Conservation (phyloP, 2,888 invertebrate genomes). For the Drosophila prostipennis region DNA sequence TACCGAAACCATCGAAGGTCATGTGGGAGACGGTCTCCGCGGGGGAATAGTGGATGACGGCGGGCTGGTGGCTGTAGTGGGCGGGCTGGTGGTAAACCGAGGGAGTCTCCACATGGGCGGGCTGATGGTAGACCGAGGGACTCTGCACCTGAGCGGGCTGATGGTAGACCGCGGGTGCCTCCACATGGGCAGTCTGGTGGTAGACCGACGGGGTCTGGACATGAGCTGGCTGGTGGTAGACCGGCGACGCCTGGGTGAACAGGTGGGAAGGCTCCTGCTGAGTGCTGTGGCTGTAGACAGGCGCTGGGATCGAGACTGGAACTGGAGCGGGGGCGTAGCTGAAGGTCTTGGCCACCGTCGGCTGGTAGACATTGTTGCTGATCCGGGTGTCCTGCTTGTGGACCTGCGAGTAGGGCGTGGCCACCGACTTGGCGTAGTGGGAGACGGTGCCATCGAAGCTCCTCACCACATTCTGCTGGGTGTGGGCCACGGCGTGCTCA, state of each 20-base stretch:
- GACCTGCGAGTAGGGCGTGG: slow-evolving; percentile 86
- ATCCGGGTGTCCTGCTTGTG: slow-evolving; percentile 86
- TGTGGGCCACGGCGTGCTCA: slow-evolving; percentile 82
- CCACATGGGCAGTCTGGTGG: slow-evolving; percentile 45
- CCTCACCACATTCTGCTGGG: slow-evolving; percentile 86
- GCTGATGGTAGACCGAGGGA: slow-evolving; percentile 32
- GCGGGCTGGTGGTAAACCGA: slow-evolving; percentile 38
- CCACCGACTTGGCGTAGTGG: slow-evolving; percentile 86
- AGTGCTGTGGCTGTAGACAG: slow-evolving; percentile 51
- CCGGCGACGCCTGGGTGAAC: slow-evolving; percentile 72
- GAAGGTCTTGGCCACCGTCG: slow-evolving; percentile 82
- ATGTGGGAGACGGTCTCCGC: slow-evolving; percentile 88
- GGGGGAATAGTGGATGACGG: slow-evolving; percentile 84
- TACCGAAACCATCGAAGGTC: slow-evolving; percentile 87
- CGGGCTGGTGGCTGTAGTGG: slow-evolving; percentile 67
- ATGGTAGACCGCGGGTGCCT: slow-evolving; percentile 47
- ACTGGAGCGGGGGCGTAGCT: slow-evolving; percentile 81
- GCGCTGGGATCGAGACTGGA: slow-evolving; percentile 59
- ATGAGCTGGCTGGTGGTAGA: slow-evolving; percentile 45
- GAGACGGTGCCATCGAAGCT: slow-evolving; percentile 86
- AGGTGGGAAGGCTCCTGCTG: slow-evolving; percentile 62
- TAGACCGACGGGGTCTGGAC: slow-evolving; percentile 64
- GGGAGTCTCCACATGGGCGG: slow-evolving; percentile 27
- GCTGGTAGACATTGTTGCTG: slow-evolving; percentile 86
- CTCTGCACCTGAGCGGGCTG: slow-evolving; percentile 25